Evolutionary conservation across 2,797 vertebrate species (phyloP), one percentile per base, ranked within the genome.

Genomic region (Manis javanica): DNA sequence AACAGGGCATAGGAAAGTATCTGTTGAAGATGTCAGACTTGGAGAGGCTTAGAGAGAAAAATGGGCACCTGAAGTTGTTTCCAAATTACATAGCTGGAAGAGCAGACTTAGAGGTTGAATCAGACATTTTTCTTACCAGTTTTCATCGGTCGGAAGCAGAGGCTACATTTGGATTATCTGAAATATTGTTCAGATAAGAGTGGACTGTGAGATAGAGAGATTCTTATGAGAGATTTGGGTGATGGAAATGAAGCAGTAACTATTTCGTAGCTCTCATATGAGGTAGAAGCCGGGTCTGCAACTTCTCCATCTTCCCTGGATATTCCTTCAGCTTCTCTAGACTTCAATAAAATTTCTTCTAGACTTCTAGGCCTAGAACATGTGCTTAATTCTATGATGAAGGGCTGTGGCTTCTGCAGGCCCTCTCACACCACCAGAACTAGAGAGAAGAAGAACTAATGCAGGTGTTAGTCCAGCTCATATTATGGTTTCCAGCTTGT

Each of bases 61-160:
- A 79, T 64, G 15, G 21, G 34, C 39, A 66, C 34, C 72, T 92
- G 66, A 90, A 96, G 84, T 71, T 87, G 53, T 93, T 90, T 92
- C 71, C 61, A 91, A 90, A 74, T 63, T 69, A 29, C 26, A 3
- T 61, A 69, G 34, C n/a, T 89, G 14, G 13, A 21, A 69, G 49
- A 86, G 86, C 24, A 89, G 74, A 87, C 11, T 61, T n/a, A 23
- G 59, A 53, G 1, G 14, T 1, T 31, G n/a, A 72, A 71, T 77
- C 6, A 55, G 29, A 29, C 61, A 63, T 86, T 90, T 84, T 95
- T 51, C 57, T 87, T 39, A 72, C 55, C 51, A 66, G 77, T 34
- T 74, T 93, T 69, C 82, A 55, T 46, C 59, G 71, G 12, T 9
- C 57, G 42, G 37, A 91, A 79, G 59, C 64, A 87, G 57, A 75